Percentiles rank a stretch among this genome's conserved stretches.
phyloP scores from a whole-genome alignment of 2,797 vertebrate genomes.

The Phyllotis vaccarum region DNA sequence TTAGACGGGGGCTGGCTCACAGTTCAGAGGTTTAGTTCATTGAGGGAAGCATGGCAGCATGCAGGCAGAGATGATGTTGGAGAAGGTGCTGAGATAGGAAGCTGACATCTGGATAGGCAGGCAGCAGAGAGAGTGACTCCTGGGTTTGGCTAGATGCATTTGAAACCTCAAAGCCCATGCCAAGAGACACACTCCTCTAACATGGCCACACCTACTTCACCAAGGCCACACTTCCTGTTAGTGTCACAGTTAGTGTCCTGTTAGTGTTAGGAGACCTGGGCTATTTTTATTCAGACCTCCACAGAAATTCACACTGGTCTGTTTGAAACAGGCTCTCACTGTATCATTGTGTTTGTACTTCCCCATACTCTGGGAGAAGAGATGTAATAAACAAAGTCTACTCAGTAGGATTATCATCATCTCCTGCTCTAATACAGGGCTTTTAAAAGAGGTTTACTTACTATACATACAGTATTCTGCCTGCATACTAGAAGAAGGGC shows the following conservation, averaged over 20 bases:
- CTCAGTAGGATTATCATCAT: neutral
- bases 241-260: too few species aligned
- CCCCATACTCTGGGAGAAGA: neutral
- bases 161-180: neutral
- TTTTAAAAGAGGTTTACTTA: too few species aligned
- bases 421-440: neutral
- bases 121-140: neutral
- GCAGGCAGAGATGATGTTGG: neutral
- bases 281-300: too few species aligned
- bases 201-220: neutral
- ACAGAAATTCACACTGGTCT: neutral
- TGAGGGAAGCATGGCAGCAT: neutral
- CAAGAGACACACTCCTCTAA: too few species aligned
- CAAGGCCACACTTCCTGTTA: neutral
- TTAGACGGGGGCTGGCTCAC: neutral
- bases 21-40: neutral
- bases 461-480: neutral
- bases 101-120: neutral
- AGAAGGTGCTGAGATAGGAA: neutral
- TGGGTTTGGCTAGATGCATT: neutral
- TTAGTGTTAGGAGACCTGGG: neutral
- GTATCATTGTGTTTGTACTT: neutral
- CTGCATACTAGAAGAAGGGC: neutral
- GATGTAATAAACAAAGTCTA: neutral
- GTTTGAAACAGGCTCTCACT: neutral